Evolutionary conservation across 1,140 invertebrate genomes (phyloP).

Genomic region (Drosophila murphyi): DNA sequence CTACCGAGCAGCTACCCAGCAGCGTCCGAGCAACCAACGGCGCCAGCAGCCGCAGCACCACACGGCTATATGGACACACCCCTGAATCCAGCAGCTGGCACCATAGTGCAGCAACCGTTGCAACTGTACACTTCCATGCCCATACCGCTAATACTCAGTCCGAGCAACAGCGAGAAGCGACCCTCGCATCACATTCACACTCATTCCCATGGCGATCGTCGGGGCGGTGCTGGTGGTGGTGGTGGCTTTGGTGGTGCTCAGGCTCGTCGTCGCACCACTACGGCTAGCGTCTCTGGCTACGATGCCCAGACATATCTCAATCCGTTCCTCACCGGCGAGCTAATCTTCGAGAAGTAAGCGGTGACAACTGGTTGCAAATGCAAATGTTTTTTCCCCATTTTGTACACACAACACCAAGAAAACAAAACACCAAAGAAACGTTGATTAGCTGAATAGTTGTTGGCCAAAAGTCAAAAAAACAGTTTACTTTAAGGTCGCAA

Average conservation of each 20-base stretch:
- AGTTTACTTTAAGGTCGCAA: conserved; percentile 13
- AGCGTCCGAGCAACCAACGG: conserved; percentile 35
- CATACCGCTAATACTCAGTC: conserved; percentile 77
- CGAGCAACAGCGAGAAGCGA: conserved; percentile 75
- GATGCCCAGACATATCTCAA: conserved; percentile 81
- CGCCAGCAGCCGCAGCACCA: conserved; percentile 38
- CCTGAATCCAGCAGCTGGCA: conserved; percentile 67
- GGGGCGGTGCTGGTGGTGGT: conserved; percentile 13
- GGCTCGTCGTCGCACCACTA: conserved; percentile 65
- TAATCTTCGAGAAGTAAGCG: conserved; percentile 81
- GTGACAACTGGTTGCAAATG: not conserved
- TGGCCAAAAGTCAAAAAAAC: conserved; percentile 37
- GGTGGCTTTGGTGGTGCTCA: conserved; percentile 32
- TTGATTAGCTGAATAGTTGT: not conserved
- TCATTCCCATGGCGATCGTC: conserved; percentile 65
- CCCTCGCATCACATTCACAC: conserved; percentile 62
- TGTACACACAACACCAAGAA: not conserved
- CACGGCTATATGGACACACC: conserved; percentile 74
- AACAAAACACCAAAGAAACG: not conserved
- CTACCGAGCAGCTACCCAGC: not conserved
- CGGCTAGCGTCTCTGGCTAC: conserved; percentile 72
- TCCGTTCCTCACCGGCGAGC: conserved; percentile 79
- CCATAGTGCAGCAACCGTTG: conserved; percentile 69
- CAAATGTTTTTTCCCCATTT: conserved; percentile 6
- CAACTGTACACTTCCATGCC: conserved; percentile 79